Evolutionary conservation across 2,888 invertebrate genomes (phyloP).

Genomic region (Steromphala cineraria): DNA sequence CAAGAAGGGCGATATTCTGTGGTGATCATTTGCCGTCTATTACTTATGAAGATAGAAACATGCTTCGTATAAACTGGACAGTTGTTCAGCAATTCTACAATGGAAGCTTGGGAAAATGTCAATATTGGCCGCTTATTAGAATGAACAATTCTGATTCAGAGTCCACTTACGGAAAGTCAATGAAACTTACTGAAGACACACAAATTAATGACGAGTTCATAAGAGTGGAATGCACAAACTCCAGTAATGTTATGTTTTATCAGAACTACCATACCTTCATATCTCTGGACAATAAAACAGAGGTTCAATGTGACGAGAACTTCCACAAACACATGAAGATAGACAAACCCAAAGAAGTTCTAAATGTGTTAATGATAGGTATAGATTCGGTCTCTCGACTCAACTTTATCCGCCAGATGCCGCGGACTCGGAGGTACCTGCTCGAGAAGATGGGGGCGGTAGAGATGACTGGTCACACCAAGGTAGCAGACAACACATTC

Average conservation of each 20-base stretch:
- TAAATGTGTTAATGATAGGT: slow-evolving; percentile 87
- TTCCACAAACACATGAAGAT: background rate
- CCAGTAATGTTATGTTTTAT: slow-evolving; percentile 33
- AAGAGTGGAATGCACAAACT: slow-evolving; percentile 48
- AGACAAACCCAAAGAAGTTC: background rate
- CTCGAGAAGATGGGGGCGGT: slow-evolving; percentile 82
- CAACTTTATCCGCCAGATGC: slow-evolving; percentile 90
- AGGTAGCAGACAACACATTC: slow-evolving; percentile 94
- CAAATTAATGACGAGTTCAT: slow-evolving; percentile 43
- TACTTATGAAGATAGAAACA: slow-evolving; percentile 16
- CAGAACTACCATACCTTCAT: slow-evolving; percentile 51
- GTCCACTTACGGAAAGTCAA: background rate
- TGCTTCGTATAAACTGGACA: slow-evolving; percentile 1
- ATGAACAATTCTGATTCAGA: background rate
- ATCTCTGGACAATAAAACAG: background rate
- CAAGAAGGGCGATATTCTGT: background rate
- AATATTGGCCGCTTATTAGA: background rate
- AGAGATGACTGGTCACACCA: slow-evolving; percentile 91
- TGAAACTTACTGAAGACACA: slow-evolving; percentile 26
- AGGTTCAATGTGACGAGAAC: background rate
- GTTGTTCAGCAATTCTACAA: background rate
- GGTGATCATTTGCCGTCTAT: slow-evolving; percentile 21
- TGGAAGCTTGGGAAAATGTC: background rate
- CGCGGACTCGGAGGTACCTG: slow-evolving; percentile 80
- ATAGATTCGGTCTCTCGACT: slow-evolving; percentile 89